Base-by-base conservation (phyloP, 2,113 vertebrate species). In the Rhinopomastus cyanomelas region DNA sequence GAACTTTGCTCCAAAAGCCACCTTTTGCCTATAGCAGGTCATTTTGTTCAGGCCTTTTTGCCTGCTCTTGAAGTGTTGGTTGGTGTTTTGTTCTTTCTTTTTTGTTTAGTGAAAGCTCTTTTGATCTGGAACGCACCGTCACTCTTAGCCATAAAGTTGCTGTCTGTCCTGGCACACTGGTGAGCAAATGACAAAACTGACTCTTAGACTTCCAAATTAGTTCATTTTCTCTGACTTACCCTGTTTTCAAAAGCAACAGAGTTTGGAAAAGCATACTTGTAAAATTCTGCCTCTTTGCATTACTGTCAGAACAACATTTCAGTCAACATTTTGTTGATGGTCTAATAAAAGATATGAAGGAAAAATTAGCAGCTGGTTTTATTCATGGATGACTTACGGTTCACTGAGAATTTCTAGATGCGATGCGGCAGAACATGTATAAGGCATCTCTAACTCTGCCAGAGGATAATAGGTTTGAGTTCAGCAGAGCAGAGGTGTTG, bases 301-400 rank as follows among this genome's bases (percentile, higher is more conserved):
- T 79, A 26, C 13, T 49, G 15, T 76, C 26, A 51, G 66, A 13
- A 51, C 6, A 86, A 64, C 4, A 8, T 82, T 90, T 92, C 64
- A 76, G 34, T 66, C 55, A 73, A 62, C 27, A 19, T 85, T 65
- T 87, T 90, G 78, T 87, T 72, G 62, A 36, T 76, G 59, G 22
- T 89, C 59, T 82, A 92, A 87, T 92, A 92, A 94, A 94, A 73
- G 5, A 30, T 46, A 76, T n/a, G 32, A 92, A 87, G 62, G 55
- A 69, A 90, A 87, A 89, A 73, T 9, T 57, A 85, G 27, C 39
- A 85, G 17, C 22, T 57, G 21, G 2, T 65, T 80, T 82, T 68
- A 66, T 85, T 65, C 81, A 51, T 30, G 36, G 17, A 53, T 81
- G 16, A 79, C 29, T 61, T 65, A 9, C 6, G 64, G 8, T 42